phyloP scores from a whole-genome alignment of 2,797 vertebrate genomes.

The Rhynchotus rufescens region DNA sequence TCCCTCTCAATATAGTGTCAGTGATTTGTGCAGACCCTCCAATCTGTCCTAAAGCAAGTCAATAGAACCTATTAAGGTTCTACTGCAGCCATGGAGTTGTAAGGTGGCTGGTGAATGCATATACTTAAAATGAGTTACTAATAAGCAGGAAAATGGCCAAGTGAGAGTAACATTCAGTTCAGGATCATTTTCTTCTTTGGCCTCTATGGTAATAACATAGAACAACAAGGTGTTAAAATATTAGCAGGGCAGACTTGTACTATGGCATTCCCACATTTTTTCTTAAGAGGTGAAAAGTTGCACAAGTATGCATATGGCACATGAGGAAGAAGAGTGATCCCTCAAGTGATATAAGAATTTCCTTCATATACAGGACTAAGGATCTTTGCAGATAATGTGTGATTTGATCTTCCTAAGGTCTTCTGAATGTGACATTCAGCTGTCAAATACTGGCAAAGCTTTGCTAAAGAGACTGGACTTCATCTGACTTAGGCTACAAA shows the following conservation, averaged over 20 bases:
- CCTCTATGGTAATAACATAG: neutral
- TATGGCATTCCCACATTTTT: rapidly evolving
- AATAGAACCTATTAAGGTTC: neutral
- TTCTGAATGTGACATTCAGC: neutral
- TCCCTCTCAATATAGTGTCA: rapidly evolving
- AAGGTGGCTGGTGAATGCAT: neutral
- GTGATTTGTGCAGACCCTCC: rapidly evolving
- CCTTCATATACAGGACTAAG: neutral
- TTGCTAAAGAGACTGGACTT: neutral
- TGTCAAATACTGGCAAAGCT: neutral
- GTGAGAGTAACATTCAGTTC: neutral
- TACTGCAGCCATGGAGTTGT: neutral
- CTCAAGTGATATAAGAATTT: neutral
- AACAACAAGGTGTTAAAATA: neutral
- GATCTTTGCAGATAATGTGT: neutral
- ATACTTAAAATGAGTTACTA: neutral
- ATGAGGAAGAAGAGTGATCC: neutral
- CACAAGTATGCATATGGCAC: neutral
- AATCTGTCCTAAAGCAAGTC: neutral
- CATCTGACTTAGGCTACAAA: neutral
- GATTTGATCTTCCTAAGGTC: neutral
- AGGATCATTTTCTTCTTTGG: neutral
- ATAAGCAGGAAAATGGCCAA: rapidly evolving
- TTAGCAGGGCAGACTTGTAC: neutral
- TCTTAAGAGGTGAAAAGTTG: neutral